Base-by-base conservation (phyloP, 2,113 vertebrate genomes). In the Chaetura pelagica region DNA sequence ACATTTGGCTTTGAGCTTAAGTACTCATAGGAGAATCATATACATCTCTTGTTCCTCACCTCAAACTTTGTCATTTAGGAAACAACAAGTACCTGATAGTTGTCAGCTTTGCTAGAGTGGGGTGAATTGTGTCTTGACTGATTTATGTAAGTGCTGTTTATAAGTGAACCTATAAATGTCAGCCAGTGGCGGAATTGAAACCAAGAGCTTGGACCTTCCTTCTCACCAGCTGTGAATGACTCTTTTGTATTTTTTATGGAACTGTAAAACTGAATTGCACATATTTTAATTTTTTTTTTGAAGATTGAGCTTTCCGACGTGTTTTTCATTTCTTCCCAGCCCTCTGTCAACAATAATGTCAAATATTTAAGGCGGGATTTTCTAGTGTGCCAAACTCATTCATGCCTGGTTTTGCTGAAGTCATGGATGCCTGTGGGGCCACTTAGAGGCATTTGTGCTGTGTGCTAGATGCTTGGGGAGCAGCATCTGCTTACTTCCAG, bases 101-200 rank as follows among this genome's bases (percentile, higher is more conserved):
- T n/a, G 8, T 71, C 35, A 32, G 68, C 46, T 81, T 52, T 78
- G 67, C 0, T 7, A 77, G 22, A 58, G 26, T 17, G 42, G 8
- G 71, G 21, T 61, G 67, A 84, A 48, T 64, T 84, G 48, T 59
- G 57, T 19, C 48, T 66, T 55, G 73, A n/a, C 38, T 75, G 76
- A 82, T 93, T 90, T 86, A 84, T 63, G 13, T 52, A 78, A 92
- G 75, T 55, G 27, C 44, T 87, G 58, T 92, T 78, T 84, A n/a
- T 49, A 75, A 91, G 57, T 55, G 82, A 79, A 10, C 15, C 44
- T 29, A 82, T 84, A 91, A 96, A 95, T 57, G 73, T 95, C 93
- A 92, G n/a, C n/a, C 40, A 40, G 42, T 46, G 49, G 66, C 0
- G 1, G 95, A 96, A 95, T n/a, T 1, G 69, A 94, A 97, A 96